phyloP scores from a whole-genome alignment of 2,888 invertebrate species.

The Clusia tigrina region DNA sequence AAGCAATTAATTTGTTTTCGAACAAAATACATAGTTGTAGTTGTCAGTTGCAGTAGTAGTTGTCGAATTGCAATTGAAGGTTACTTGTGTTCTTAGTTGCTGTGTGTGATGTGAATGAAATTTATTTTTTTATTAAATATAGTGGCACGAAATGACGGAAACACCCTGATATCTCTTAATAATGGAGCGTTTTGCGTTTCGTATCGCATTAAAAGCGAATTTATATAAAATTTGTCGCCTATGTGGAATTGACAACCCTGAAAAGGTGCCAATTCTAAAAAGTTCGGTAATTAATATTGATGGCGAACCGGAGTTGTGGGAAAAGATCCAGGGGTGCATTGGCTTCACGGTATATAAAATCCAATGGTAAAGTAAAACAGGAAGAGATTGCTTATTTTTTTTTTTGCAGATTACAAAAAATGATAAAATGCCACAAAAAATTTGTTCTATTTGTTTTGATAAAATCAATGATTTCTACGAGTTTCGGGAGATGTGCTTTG shows the following conservation, averaged over 20 bases:
- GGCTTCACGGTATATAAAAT: slow-evolving; percentile 53
- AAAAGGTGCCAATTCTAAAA: slow-evolving; percentile 53
- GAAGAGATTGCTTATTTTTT: neutral
- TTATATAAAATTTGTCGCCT: slow-evolving; percentile 63
- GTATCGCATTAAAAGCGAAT: slow-evolving; percentile 60
- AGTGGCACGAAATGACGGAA: no score
- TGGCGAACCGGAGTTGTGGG: slow-evolving; percentile 54
- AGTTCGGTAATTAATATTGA: slow-evolving; percentile 46
- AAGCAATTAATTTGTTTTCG: no score
- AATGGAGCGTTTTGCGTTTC: slow-evolving; percentile 63
- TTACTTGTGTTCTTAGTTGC: no score
- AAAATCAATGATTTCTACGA: slow-evolving; percentile 72
- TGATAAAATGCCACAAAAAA: slow-evolving; percentile 71
- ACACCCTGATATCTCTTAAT: neutral
- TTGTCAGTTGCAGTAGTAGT: no score
- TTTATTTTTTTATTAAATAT: no score
- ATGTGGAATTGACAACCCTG: slow-evolving; percentile 62
- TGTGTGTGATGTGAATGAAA: no score
- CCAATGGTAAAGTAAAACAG: slow-evolving; percentile 10
- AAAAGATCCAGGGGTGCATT: slow-evolving; percentile 57
- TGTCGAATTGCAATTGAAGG: no score
- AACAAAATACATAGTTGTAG: no score
- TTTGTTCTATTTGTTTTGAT: slow-evolving; percentile 70
- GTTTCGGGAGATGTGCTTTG: slow-evolving; percentile 68
- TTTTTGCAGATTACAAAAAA: slow-evolving; percentile 65